Evolutionary conservation across 2,797 vertebrate species (phyloP).

Genomic region (Phrynocephalus vlangalii): DNA sequence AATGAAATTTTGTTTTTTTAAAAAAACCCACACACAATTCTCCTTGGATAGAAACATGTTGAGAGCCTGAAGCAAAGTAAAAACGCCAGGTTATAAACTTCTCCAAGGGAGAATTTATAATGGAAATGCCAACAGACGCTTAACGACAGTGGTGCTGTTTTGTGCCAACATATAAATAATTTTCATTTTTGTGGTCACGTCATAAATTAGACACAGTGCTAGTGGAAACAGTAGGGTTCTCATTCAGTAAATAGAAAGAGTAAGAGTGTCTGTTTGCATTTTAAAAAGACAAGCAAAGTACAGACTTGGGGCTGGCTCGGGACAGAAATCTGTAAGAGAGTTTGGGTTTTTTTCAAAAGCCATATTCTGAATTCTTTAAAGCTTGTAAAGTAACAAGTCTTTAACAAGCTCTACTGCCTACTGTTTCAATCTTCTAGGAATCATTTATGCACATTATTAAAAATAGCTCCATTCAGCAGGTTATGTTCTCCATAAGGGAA

Average conservation of each 20-base stretch:
- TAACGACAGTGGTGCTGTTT: conserved; percentile 73
- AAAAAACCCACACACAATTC: conserved; percentile 63
- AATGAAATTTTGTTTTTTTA: conserved; percentile 76
- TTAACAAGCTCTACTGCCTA: conserved; percentile 75
- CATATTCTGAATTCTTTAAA: conserved; percentile 71
- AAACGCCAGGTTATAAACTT: conserved; percentile 79
- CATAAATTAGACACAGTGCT: conserved; percentile 79
- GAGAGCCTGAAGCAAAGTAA: conserved; percentile 77
- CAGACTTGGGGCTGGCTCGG: conserved; percentile 68
- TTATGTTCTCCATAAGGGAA: conserved; percentile 63
- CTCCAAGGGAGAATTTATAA: conserved; percentile 77
- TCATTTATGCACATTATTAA: conserved; percentile 67
- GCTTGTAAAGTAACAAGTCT: conserved; percentile 68
- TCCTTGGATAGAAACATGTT: conserved; percentile 76
- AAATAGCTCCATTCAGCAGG: conserved; percentile 62
- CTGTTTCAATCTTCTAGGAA: conserved; percentile 71
- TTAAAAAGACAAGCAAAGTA: conserved; percentile 75
- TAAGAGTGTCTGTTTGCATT: conserved; percentile 71
- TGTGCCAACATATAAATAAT: conserved; percentile 79
- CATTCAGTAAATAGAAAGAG: conserved; percentile 73
- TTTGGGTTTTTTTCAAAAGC: conserved; percentile 48
- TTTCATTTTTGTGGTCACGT: conserved; percentile 76
- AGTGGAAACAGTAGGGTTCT: conserved; percentile 75
- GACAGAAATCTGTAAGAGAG: conserved; percentile 65
- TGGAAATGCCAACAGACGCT: conserved; percentile 79